Percentiles rank a stretch among this genome's conserved stretches.
phyloP scores from a whole-genome alignment of 2,888 invertebrate genomes.

The Erebia ligea region DNA sequence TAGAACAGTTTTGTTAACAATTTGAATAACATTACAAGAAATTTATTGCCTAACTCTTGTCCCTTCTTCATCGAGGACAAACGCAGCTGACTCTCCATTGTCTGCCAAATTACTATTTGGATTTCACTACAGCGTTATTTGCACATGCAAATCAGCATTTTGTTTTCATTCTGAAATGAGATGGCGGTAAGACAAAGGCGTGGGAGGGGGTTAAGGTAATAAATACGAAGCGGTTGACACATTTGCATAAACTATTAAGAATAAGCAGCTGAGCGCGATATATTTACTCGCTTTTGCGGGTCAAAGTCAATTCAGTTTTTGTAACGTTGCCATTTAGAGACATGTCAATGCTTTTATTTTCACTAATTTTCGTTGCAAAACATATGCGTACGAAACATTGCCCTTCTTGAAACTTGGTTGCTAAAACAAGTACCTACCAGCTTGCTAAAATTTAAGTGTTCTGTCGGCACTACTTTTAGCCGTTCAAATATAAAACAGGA shows the following conservation, averaged over 20 bases:
- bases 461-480: no score
- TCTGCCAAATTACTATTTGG: constrained; percentile 78
- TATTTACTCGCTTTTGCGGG: constrained; percentile 43
- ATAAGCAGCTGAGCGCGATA: constrained; percentile 68
- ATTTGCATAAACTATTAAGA: constrained; percentile 80
- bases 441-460: no score
- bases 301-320: constrained; percentile 29
- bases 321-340: not conserved
- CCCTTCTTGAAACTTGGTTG: no score
- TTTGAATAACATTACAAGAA: constrained; percentile 62
- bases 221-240: constrained; percentile 44
- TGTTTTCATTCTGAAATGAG: constrained; percentile 68
- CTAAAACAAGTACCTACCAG: no score
- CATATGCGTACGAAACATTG: not conserved
- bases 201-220: constrained; percentile 45
- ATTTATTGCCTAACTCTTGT: constrained; percentile 75
- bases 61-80: constrained; percentile 47
- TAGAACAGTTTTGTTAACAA: constrained; percentile 27
- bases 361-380: not conserved
- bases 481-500: no score
- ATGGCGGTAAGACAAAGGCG: constrained; percentile 45
- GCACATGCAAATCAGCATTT: constrained; percentile 81
- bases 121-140: constrained; percentile 79
- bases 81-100: constrained; percentile 74
- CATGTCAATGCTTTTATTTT: not conserved